phyloP scores from a whole-genome alignment of 2,113 vertebrate genomes.

The Tonatia bakeri region DNA sequence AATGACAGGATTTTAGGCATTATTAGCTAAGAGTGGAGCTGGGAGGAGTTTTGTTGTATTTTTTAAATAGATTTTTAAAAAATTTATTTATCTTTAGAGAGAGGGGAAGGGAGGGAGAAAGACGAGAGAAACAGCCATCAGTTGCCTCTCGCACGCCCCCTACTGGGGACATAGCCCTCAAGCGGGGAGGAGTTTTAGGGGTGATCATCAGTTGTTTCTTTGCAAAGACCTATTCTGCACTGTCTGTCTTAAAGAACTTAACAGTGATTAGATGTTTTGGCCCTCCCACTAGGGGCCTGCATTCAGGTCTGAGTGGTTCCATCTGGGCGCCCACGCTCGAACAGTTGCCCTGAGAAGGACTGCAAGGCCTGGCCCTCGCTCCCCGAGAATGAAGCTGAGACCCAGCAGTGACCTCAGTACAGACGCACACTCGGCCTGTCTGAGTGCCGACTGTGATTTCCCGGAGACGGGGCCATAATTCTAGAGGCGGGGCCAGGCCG shows the following conservation, averaged over 20 bases:
- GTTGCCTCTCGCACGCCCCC: too few relatives aligned
- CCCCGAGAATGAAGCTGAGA: not conserved
- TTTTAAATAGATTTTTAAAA: too few relatives aligned
- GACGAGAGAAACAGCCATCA: too few relatives aligned
- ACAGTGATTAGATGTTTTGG: too few relatives aligned
- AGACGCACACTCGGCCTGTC: not conserved
- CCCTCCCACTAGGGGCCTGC: not conserved
- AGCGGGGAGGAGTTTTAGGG: not conserved
- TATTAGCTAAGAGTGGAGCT: not conserved
- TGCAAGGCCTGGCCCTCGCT: not conserved
- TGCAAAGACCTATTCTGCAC: not conserved
- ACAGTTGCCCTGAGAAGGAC: not conserved
- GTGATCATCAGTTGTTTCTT: not conserved
- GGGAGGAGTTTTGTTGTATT: not conserved
- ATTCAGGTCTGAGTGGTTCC: not conserved
- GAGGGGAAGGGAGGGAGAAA: too few relatives aligned
- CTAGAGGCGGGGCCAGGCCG: not conserved
- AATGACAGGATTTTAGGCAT: not conserved
- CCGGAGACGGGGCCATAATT: not conserved
- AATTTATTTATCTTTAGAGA: too few relatives aligned
- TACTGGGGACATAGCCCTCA: too few relatives aligned
- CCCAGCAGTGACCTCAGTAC: fast-evolving
- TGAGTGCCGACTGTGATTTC: not conserved
- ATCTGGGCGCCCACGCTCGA: not conserved
- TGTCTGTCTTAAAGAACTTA: not conserved